Percentiles rank a stretch among this genome's conserved stretches.
Evolutionary conservation across 2,797 vertebrate species (phyloP).

Genomic region (Poecile montanus): DNA sequence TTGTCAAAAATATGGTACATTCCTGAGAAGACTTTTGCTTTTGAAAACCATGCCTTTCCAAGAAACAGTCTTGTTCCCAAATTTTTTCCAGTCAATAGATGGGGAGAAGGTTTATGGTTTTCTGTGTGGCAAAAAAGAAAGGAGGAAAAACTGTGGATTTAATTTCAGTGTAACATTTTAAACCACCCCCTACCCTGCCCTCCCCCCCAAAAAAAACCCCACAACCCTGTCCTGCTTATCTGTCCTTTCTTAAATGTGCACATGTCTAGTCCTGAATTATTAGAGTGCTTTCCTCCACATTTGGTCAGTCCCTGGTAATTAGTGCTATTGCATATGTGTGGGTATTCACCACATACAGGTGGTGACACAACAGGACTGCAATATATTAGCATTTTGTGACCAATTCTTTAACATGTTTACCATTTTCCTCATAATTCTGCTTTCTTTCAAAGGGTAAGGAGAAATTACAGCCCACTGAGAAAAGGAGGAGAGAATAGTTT

Average conservation of each 20-base stretch:
- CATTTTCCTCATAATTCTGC: conserved; percentile 37
- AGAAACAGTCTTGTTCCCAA: background rate
- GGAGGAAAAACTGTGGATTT: background rate
- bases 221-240: background rate
- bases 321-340: background rate
- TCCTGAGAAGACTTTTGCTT: background rate
- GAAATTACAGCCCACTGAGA: conserved; percentile 54
- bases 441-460: conserved; percentile 31
- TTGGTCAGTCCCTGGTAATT: background rate
- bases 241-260: background rate
- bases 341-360: background rate
- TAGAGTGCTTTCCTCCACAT: background rate
- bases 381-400: conserved; percentile 27
- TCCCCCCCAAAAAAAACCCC: background rate
- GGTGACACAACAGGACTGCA: background rate
- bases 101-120: background rate
- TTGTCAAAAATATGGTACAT: background rate
- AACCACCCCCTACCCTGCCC: background rate
- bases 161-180: background rate
- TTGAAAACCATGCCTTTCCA: background rate
- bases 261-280: background rate
- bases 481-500: conserved; percentile 20
- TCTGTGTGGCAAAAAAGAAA: background rate
- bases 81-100: background rate
- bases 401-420: conserved; percentile 55